phyloP scores from a whole-genome alignment of 1,140 invertebrate genomes.

The Lordiphosa collinella region DNA sequence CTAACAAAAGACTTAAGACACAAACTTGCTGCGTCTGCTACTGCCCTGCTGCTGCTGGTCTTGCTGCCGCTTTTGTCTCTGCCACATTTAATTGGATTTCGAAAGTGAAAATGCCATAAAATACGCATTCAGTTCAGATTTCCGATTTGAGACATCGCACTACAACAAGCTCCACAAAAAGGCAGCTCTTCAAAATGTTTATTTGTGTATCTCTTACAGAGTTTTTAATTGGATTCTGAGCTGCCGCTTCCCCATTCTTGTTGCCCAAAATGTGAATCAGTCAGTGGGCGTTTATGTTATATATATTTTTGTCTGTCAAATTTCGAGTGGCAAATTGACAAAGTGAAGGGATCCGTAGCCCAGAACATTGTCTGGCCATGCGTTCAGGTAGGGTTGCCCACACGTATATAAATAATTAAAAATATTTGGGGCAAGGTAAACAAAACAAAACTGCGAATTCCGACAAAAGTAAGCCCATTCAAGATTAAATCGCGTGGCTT shows the following conservation, averaged over 20 bases:
- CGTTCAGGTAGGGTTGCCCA: background rate
- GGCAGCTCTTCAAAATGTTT: conserved; percentile 10
- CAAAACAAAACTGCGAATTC: too few relatives aligned
- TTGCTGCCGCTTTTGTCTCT: conserved; percentile 2
- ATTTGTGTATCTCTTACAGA: conserved; percentile 13
- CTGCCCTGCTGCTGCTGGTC: background rate
- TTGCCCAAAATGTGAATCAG: conserved; percentile 3
- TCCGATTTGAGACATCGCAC: conserved; percentile 1
- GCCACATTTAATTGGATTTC: conserved; percentile 6
- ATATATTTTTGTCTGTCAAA: conserved; percentile 6
- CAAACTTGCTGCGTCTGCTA: too few relatives aligned
- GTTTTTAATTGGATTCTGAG: conserved; percentile 17
- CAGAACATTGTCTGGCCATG: conserved; percentile 3
- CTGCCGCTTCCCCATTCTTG: conserved; percentile 11
- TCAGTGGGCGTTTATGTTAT: conserved; percentile 1
- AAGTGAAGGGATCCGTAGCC: conserved; percentile 8
- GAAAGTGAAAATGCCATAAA: conserved; percentile 1
- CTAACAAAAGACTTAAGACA: conserved; percentile 11
- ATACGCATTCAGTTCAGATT: background rate
- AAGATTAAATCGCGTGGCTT: conserved; percentile 9
- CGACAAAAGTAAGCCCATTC: too few relatives aligned
- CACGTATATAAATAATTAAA: conserved; percentile 5
- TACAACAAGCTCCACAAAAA: conserved; percentile 11
- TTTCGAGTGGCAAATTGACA: conserved; percentile 11
- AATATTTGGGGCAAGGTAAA: too few relatives aligned